Evolutionary conservation across 2,888 invertebrate genomes (phyloP).

Genomic region (Beris morrisii): DNA sequence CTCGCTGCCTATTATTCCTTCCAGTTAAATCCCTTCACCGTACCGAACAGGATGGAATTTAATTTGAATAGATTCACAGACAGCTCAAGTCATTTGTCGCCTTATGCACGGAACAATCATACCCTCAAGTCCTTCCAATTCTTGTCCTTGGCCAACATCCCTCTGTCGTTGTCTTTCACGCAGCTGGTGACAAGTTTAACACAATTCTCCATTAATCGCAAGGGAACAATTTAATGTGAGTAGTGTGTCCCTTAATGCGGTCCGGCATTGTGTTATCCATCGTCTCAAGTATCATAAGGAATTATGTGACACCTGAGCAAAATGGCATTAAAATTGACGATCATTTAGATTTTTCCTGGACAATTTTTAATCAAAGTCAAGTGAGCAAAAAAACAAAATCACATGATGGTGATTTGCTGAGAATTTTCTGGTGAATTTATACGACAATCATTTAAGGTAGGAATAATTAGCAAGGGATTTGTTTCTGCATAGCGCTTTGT

Average conservation of each 20-base stretch:
- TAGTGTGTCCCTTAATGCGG: constrained; percentile 14
- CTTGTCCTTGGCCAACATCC: neutral
- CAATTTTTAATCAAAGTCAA: too few species aligned
- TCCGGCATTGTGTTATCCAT: constrained; percentile 13
- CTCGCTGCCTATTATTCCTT: too few species aligned
- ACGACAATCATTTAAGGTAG: too few species aligned
- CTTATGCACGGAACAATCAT: neutral
- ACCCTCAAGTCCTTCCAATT: neutral
- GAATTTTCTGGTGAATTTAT: too few species aligned
- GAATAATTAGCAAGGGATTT: too few species aligned
- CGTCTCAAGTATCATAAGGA: constrained; percentile 18
- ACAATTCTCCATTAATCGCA: constrained; percentile 31
- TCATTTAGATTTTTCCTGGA: constrained; percentile 1
- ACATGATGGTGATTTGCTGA: too few species aligned
- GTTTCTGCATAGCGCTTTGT: too few species aligned
- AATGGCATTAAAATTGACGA: constrained; percentile 24
- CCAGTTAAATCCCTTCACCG: too few species aligned
- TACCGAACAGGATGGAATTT: constrained; percentile 5
- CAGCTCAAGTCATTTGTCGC: constrained; percentile 18
- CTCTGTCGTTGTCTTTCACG: constrained; percentile 3
- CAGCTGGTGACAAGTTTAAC: constrained; percentile 32
- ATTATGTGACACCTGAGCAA: constrained; percentile 29
- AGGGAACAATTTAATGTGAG: constrained; percentile 21
- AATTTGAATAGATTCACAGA: constrained; percentile 17
- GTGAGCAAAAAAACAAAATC: too few species aligned